Evolutionary conservation across 2,888 invertebrate genomes (phyloP), one percentile per base, ranked within the genome.

Genomic region (Latrodectus elegans): DNA sequence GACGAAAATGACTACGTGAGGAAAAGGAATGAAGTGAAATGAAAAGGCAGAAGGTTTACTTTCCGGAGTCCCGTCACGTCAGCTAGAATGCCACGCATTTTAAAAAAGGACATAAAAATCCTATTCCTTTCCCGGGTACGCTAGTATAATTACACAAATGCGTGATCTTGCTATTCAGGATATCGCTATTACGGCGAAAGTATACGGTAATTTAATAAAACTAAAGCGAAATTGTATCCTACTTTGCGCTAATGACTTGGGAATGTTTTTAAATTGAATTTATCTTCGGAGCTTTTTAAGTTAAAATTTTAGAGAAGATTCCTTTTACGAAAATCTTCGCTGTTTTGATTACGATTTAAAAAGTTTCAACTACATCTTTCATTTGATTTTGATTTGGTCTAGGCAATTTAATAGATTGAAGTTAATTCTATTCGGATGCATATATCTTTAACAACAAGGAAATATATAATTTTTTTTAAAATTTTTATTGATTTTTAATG

Each of bases 251-350:
- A 60, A 60, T 60, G 60, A 60, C 60, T 60, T 60, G n/a, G 6
- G n/a, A 60, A 60, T 60, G 60, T 60, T 60, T 38, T 60, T 60
- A 60, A 60, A 60, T 60, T 60, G n/a, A 60, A 60, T 60, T 60
- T 60, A 60, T 60, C n/a, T 60, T 60, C n/a, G n/a, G 12, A 15
- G 10, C 60, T 60, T 60, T n/a, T 60, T 0, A 11, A 60, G 60
- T 60, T 12, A 38, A 38, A 38, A 38, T 38, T 38, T 38, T 38
- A 38, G 38, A 38, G 38, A 38, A 38, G 38, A 38, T 38, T 38
- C 38, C 38, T 38, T 38, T 38, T 38, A 38, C 38, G 38, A 38
- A 38, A 38, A 38, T 38, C 38, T 4, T 38, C 38, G 38, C 38
- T 38, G 38, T 38, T 38, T 38, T 38, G 38, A 38, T 38, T 38